Evolutionary conservation across 2,113 vertebrate genomes (phyloP).

Genomic region (Aleadryas rufinucha): DNA sequence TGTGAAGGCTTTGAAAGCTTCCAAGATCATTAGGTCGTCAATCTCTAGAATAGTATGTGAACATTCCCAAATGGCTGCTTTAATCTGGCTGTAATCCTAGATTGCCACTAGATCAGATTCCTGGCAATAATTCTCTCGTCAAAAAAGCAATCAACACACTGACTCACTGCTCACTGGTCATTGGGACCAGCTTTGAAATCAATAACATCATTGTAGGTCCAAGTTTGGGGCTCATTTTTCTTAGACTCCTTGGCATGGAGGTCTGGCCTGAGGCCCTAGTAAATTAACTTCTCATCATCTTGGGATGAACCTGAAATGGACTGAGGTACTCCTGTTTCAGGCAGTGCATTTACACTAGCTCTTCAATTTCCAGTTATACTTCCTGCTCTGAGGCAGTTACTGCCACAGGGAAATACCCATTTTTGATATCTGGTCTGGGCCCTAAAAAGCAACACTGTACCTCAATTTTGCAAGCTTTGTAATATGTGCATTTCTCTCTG

Average conservation of each 20-base stretch:
- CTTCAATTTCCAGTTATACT: neutral
- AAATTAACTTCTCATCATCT: neutral
- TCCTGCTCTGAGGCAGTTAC: neutral
- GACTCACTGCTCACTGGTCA: neutral
- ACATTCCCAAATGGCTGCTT: neutral
- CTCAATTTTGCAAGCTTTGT: neutral
- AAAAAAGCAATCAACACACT: neutral
- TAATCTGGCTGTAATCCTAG: neutral
- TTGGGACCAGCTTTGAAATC: neutral
- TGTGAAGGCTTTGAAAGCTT: neutral
- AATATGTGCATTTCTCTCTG: neutral
- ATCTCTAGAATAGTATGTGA: neutral
- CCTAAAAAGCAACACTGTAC: neutral
- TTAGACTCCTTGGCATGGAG: neutral
- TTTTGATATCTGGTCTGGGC: neutral
- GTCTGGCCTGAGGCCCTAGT: neutral
- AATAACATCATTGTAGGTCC: neutral
- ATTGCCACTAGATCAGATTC: neutral
- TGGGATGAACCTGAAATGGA: neutral
- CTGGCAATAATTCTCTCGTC: neutral
- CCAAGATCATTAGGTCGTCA: neutral
- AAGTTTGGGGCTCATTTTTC: neutral
- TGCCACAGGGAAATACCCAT: neutral
- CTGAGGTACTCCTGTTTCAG: neutral
- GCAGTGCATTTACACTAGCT: neutral